These are phyloP conservation scores for Drosophila mauritiana DNA, from an alignment of 1,140 invertebrate genomes.

Conservation along the genomic window DNA sequence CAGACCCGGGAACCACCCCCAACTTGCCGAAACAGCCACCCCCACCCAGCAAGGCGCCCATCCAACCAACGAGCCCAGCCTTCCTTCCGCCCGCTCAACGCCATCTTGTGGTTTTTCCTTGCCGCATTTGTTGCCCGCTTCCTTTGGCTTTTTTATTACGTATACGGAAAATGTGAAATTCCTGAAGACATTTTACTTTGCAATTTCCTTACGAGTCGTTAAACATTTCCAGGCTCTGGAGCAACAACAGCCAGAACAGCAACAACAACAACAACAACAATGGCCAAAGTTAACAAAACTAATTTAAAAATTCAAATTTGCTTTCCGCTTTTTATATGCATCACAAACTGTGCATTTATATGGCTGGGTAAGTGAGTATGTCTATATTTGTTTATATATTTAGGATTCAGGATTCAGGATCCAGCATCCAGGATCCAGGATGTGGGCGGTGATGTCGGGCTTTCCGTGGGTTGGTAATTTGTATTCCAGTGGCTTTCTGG, in stretches of 20 bases:
- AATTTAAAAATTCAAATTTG: slow-evolving; percentile 83
- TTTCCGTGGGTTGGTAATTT: slow-evolving; percentile 71
- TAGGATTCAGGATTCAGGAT: slow-evolving; percentile 2
- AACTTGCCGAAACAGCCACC: not conserved
- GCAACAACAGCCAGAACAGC: slow-evolving; percentile 7
- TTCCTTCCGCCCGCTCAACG: slow-evolving; percentile 38
- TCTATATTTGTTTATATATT: slow-evolving; percentile 1
- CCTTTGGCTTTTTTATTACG: slow-evolving; percentile 78
- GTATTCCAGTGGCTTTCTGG: slow-evolving; percentile 77
- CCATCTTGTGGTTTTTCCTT: slow-evolving; percentile 73
- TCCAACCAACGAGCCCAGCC: not conserved
- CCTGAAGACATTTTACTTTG: slow-evolving; percentile 83
- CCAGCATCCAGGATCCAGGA: slow-evolving; percentile 20
- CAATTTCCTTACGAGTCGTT: slow-evolving; percentile 83
- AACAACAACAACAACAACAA: slow-evolving; percentile 32
- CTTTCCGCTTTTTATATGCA: slow-evolving; percentile 82
- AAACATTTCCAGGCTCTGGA: slow-evolving; percentile 78
- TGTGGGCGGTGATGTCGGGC: slow-evolving; percentile 40
- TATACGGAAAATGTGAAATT: slow-evolving; percentile 80
- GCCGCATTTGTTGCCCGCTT: slow-evolving; percentile 46
- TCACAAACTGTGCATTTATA: slow-evolving; percentile 80
- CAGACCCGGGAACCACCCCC: slow-evolving; percentile 36
- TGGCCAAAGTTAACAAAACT: slow-evolving; percentile 81
- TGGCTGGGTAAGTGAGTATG: slow-evolving; percentile 47
- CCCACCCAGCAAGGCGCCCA: slow-evolving; percentile 5